A percentile compares a stretch with the other conserved stretches of the same genome.
These are phyloP conservation scores for Lasioglossum morio DNA, from an alignment of 2,888 invertebrate species.

Conservation along the genomic window DNA sequence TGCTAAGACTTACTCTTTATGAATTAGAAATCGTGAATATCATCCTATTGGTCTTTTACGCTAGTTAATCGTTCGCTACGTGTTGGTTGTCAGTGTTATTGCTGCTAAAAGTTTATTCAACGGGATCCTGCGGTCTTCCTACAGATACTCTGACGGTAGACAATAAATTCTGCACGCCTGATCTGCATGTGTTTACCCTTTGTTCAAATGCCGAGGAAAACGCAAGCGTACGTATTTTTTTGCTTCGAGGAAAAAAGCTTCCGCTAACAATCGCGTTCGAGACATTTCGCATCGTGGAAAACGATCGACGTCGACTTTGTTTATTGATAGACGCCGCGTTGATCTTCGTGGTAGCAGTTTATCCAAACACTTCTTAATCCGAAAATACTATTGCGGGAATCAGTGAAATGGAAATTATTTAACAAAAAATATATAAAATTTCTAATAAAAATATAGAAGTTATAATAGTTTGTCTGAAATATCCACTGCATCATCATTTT, in stretches of 20 bases:
- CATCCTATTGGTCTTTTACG: slow-evolving; percentile 71
- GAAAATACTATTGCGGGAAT: neutral
- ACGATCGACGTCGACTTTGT: slow-evolving; percentile 9
- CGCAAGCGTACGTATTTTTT: slow-evolving; percentile 49
- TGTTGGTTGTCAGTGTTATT: slow-evolving; percentile 68
- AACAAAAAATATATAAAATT: neutral
- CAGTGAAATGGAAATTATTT: neutral
- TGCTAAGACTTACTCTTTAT: slow-evolving; percentile 68
- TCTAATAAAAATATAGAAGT: neutral
- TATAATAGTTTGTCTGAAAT: neutral
- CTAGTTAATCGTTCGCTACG: slow-evolving; percentile 68
- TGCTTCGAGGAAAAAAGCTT: slow-evolving; percentile 59
- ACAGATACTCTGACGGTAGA: slow-evolving; percentile 44
- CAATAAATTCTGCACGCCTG: slow-evolving; percentile 40
- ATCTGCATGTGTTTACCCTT: slow-evolving; percentile 18
- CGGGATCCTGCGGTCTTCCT: slow-evolving; percentile 54
- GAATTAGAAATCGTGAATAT: slow-evolving; percentile 71
- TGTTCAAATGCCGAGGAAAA: slow-evolving; percentile 46
- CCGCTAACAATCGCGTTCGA: slow-evolving; percentile 45
- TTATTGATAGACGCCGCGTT: neutral
- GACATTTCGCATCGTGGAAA: slow-evolving; percentile 35
- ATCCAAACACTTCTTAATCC: neutral
- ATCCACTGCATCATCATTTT: neutral
- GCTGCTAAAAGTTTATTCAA: slow-evolving; percentile 67
- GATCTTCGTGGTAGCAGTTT: neutral